Evolutionary conservation across 2,113 vertebrate species (phyloP).

Genomic region (Okapia johnstoni): DNA sequence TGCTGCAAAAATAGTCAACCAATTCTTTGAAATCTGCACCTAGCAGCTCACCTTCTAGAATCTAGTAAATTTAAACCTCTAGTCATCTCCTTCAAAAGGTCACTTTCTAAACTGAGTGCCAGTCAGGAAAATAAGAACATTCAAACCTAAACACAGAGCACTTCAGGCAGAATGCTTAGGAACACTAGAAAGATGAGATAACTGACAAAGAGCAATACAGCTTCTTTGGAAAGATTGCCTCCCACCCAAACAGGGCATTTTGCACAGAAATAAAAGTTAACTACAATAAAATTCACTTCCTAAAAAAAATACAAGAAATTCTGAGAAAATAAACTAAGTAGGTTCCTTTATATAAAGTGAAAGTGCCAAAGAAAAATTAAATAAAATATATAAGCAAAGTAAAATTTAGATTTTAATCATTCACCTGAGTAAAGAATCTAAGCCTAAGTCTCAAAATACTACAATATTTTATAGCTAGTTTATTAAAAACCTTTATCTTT

Average conservation of each 20-base stretch:
- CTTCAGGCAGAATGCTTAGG: background rate
- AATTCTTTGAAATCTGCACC: background rate
- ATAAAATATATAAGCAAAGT: background rate
- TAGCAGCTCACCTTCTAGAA: background rate
- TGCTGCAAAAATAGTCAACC: background rate
- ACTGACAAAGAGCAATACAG: background rate
- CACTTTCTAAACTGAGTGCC: background rate
- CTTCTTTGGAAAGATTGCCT: background rate
- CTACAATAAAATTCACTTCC: slow-evolving; percentile 12
- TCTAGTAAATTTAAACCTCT: slow-evolving; percentile 10
- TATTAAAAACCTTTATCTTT: background rate
- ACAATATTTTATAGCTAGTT: background rate
- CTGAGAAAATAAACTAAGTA: slow-evolving; percentile 9
- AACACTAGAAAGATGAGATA: background rate
- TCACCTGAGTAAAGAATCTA: slow-evolving; percentile 11
- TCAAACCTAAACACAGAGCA: background rate
- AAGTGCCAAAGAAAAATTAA: slow-evolving; percentile 7
- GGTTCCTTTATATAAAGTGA: background rate
- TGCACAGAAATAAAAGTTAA: background rate
- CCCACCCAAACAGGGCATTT: background rate
- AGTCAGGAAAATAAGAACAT: background rate
- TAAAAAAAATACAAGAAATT: background rate
- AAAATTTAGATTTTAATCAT: slow-evolving; percentile 25
- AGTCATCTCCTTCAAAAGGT: slow-evolving; percentile 2
- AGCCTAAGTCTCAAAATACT: background rate